Evolutionary conservation across 2,888 invertebrate species (phyloP).

Genomic region (Ophion costatus): DNA sequence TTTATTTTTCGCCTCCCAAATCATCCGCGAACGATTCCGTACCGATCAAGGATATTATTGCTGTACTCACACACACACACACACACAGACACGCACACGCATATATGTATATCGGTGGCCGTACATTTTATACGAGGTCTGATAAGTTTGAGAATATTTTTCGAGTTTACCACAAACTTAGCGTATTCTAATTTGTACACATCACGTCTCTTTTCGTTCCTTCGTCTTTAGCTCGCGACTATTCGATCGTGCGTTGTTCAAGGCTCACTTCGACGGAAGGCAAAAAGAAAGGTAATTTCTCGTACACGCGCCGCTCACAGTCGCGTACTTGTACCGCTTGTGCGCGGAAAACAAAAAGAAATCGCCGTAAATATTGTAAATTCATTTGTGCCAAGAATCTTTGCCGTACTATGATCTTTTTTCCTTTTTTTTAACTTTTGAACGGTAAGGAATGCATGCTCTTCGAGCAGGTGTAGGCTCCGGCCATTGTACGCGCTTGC

Average conservation of each 20-base stretch:
- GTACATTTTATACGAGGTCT: conserved; percentile 55
- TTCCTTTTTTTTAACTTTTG: not conserved
- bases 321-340: conserved; percentile 1
- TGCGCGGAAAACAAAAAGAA: not conserved
- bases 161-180: conserved; percentile 39
- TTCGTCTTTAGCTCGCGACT: conserved; percentile 1
- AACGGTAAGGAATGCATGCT: conserved; percentile 8
- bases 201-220: not conserved
- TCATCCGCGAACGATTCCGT: conserved; percentile 26
- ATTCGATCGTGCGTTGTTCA: not conserved
- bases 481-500: conserved; percentile 35
- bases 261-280: not conserved
- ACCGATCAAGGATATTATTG: conserved; percentile 55
- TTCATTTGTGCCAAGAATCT: conserved; percentile 62
- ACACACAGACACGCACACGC: conserved; percentile 11
- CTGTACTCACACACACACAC: conserved; percentile 20
- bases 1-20: conserved; percentile 27
- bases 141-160: conserved; percentile 57
- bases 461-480: not conserved
- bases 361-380: conserved; percentile 41
- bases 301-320: too few relatives aligned
- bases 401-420: conserved; percentile 20
- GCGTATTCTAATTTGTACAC: conserved; percentile 54
- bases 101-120: too few relatives aligned
- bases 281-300: not conserved